A percentile compares a stretch with the other conserved stretches of the same genome.
Evolutionary conservation across 2,888 invertebrate genomes (phyloP).

Genomic region (Brachypalpus laphriformis): DNA sequence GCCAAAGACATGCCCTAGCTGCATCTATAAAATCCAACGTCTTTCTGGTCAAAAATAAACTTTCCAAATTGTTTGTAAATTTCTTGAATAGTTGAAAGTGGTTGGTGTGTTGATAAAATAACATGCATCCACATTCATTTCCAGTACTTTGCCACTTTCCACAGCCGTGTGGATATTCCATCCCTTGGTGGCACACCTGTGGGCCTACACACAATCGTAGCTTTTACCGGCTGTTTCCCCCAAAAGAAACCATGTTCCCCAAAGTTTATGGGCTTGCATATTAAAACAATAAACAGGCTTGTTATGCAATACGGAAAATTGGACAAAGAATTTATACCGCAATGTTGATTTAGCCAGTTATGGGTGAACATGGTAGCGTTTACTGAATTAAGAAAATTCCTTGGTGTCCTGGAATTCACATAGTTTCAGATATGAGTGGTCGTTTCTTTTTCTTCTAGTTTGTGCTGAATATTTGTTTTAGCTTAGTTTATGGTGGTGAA

Average conservation of each 20-base stretch:
- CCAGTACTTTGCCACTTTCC: slow-evolving; percentile 5
- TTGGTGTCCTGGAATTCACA: not conserved
- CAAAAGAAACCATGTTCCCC: slow-evolving; percentile 45
- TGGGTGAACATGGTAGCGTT: slow-evolving; percentile 22
- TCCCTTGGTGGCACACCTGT: slow-evolving; percentile 49
- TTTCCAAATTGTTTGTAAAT: slow-evolving; percentile 69
- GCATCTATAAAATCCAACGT: slow-evolving; percentile 38
- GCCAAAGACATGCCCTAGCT: not conserved
- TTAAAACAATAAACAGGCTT: slow-evolving; percentile 73
- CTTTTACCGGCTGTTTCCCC: not conserved
- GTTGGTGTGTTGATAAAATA: slow-evolving; percentile 65
- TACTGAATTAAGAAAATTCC: slow-evolving; percentile 8
- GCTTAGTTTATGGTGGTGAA: no score
- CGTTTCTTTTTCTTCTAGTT: no score
- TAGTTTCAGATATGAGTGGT: not conserved
- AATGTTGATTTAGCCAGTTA: slow-evolving; percentile 63
- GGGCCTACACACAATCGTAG: slow-evolving; percentile 21
- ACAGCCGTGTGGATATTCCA: slow-evolving; percentile 26
- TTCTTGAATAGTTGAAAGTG: slow-evolving; percentile 69
- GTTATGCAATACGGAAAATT: slow-evolving; percentile 67
- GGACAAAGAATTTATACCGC: slow-evolving; percentile 61
- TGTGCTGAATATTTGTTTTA: no score
- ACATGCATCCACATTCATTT: slow-evolving; percentile 59
- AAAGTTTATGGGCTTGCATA: slow-evolving; percentile 70
- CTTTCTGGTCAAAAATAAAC: slow-evolving; percentile 72